A percentile compares a stretch with the other conserved stretches of the same genome.
phyloP scores from a whole-genome alignment of 2,797 vertebrate species.

The Xiphorhynchus erythropygius region DNA sequence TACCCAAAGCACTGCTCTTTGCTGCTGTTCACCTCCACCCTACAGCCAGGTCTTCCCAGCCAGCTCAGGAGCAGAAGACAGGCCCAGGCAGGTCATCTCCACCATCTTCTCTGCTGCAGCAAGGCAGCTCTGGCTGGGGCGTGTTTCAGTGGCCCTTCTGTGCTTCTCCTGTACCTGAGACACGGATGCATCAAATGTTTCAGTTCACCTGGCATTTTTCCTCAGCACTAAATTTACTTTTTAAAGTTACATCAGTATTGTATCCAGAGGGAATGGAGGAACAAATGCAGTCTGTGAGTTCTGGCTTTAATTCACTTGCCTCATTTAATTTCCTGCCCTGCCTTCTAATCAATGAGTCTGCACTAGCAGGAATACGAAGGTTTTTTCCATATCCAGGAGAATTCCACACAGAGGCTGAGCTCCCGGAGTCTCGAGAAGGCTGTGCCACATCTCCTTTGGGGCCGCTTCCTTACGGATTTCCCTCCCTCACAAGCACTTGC shows the following conservation, averaged over 20 bases:
- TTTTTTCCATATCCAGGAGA: background rate
- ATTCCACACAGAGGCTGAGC: background rate
- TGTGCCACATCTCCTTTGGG: background rate
- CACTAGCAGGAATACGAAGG: background rate
- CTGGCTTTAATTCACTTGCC: slow-evolving; percentile 50
- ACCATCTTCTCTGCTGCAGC: background rate
- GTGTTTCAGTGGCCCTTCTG: background rate
- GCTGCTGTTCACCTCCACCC: background rate
- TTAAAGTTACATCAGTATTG: slow-evolving; percentile 8
- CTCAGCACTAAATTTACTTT: background rate
- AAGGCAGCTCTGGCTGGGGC: background rate
- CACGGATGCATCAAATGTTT: background rate
- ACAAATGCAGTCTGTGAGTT: slow-evolving; percentile 27
- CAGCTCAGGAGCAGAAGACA: background rate
- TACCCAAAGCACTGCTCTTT: background rate
- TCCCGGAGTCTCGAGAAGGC: background rate
- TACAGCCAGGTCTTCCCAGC: background rate
- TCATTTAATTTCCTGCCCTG: slow-evolving; percentile 51
- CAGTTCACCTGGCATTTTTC: slow-evolving; percentile 12
- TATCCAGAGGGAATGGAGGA: slow-evolving; percentile 19
- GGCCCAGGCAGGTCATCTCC: background rate
- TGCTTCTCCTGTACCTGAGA: background rate
- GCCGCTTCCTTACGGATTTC: background rate
- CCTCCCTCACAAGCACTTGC: background rate
- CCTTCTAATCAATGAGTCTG: slow-evolving; percentile 31